Evolutionary conservation across 2,113 vertebrate genomes (phyloP).

Genomic region (Neogale vison): DNA sequence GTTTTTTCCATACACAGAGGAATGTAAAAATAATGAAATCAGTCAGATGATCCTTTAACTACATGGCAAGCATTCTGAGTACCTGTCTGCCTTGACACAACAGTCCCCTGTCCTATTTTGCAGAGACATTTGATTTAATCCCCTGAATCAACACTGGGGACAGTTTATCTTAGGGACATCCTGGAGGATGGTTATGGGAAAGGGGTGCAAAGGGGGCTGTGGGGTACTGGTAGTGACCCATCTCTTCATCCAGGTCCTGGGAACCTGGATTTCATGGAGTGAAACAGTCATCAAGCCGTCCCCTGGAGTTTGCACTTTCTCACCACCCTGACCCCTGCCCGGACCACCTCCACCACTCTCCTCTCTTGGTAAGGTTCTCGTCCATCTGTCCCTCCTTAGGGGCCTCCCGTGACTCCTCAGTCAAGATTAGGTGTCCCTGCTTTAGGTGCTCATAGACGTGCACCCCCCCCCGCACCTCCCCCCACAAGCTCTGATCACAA

Average conservation of each 20-base stretch:
- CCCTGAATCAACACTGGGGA: neutral
- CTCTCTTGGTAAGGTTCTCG: neutral
- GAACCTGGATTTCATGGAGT: neutral
- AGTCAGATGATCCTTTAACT: neutral
- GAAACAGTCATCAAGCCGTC: neutral
- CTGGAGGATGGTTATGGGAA: neutral
- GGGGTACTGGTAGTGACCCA: neutral
- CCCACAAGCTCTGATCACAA: neutral
- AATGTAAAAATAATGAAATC: neutral
- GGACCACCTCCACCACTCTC: no score
- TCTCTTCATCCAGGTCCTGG: neutral
- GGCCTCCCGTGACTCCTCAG: neutral
- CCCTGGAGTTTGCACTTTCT: neutral
- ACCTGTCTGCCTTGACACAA: neutral
- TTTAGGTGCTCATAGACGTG: neutral
- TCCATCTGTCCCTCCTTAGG: neutral
- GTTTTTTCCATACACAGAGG: neutral
- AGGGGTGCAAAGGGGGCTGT: neutral
- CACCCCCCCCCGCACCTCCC: no score
- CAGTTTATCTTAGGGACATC: neutral
- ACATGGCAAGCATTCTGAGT: neutral
- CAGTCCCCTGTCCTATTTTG: neutral
- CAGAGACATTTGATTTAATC: constrained; percentile 27
- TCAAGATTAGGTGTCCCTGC: neutral
- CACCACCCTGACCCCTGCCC: neutral